phyloP scores from a whole-genome alignment of 2,888 invertebrate genomes.

The Lagria hirta region DNA sequence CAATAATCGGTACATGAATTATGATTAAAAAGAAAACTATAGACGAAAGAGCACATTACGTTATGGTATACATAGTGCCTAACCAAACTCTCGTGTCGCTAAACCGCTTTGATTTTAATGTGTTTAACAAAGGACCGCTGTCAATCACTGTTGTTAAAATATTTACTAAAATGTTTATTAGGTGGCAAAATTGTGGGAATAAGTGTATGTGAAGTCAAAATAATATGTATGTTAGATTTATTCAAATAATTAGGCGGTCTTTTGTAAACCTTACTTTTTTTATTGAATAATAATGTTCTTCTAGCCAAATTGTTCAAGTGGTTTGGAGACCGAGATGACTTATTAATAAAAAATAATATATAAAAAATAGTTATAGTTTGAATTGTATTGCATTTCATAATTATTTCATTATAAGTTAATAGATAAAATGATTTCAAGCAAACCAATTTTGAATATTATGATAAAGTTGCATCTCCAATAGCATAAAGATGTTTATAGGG shows the following conservation, averaged over 20 bases:
- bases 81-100: conserved; percentile 25
- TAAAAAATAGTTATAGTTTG: conserved; percentile 50
- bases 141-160: conserved; percentile 27
- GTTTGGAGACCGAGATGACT: conserved; percentile 40
- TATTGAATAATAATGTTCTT: conserved; percentile 1
- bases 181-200: conserved; percentile 33
- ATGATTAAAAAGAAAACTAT: conserved; percentile 11
- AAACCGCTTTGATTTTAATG: conserved; percentile 28
- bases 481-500: conserved; percentile 41
- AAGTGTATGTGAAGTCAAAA: conserved; percentile 26
- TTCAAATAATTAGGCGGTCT: conserved; percentile 13
- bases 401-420: conserved; percentile 44
- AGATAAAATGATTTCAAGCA: conserved; percentile 43
- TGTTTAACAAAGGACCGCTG: conserved; percentile 27
- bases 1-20: conserved; percentile 20
- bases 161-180: conserved; percentile 32
- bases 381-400: conserved; percentile 46
- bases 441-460: conserved; percentile 38
- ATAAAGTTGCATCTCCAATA: conserved; percentile 33
- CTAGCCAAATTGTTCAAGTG: too few relatives aligned
- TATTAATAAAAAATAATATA: conserved; percentile 33
- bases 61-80: conserved; percentile 48
- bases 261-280: conserved; percentile 14
- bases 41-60: conserved; percentile 27
- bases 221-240: conserved; percentile 19